Conservation (phyloP, 1,140 invertebrate genomes). For the Chrysopa pallens region DNA sequence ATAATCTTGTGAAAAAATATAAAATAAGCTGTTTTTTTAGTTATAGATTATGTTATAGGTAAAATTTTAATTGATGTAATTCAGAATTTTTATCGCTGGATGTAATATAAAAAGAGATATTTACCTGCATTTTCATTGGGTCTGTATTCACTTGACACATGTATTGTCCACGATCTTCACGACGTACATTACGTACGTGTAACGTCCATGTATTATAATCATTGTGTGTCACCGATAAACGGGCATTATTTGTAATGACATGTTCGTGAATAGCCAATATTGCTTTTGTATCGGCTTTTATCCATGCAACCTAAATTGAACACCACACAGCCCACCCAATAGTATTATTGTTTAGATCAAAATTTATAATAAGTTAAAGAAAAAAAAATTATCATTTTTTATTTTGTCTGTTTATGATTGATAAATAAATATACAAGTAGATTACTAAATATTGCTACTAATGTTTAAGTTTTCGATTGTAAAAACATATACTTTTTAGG, state of each 20-base stretch:
- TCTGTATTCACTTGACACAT: slow-evolving; percentile 91
- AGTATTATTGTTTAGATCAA: neutral
- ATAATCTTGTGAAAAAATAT: too few relatives aligned
- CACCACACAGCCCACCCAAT: neutral
- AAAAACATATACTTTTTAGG: too few relatives aligned
- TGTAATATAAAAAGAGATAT: slow-evolving; percentile 2
- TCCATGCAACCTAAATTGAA: slow-evolving; percentile 63
- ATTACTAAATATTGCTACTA: too few relatives aligned
- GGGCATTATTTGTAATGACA: slow-evolving; percentile 78
- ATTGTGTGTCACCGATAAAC: slow-evolving; percentile 70
- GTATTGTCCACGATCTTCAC: slow-evolving; percentile 70
- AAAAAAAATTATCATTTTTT: too few relatives aligned
- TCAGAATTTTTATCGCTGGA: too few relatives aligned
- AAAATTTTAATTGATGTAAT: too few relatives aligned
- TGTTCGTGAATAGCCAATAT: slow-evolving; percentile 81
- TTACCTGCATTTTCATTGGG: slow-evolving; percentile 83
- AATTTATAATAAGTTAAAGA: too few relatives aligned
- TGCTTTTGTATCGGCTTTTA: slow-evolving; percentile 81
- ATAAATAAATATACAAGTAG: too few relatives aligned
- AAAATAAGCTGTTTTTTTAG: too few relatives aligned
- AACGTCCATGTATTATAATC: slow-evolving; percentile 78
- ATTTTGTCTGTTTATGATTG: too few relatives aligned
- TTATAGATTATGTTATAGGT: too few relatives aligned
- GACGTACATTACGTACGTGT: slow-evolving; percentile 59
- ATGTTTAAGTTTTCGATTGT: too few relatives aligned